Evolutionary conservation across 1,140 invertebrate species (phyloP).

Genomic region (Chymomyza costata): DNA sequence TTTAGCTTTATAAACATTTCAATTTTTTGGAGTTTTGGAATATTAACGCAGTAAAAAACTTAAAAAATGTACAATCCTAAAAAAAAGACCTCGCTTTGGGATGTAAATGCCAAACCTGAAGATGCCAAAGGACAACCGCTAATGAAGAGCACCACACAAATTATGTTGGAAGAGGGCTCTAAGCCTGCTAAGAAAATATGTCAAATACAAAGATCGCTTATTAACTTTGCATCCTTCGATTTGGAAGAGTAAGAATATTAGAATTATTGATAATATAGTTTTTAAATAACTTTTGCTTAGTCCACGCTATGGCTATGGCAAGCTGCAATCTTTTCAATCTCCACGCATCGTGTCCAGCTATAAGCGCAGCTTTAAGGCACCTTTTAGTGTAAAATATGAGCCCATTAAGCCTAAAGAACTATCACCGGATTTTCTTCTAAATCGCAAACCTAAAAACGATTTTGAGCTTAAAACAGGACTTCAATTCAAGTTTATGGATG

Average conservation of each 20-base stretch:
- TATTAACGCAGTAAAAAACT: too few relatives aligned
- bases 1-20: too few relatives aligned
- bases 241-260: slow-evolving; percentile 49
- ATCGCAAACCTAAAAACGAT: slow-evolving; percentile 52
- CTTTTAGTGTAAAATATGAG: slow-evolving; percentile 33
- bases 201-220: slow-evolving; percentile 31
- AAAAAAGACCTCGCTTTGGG: slow-evolving; percentile 41
- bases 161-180: slow-evolving; percentile 47
- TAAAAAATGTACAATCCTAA: too few relatives aligned
- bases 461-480: slow-evolving; percentile 44
- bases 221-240: slow-evolving; percentile 56
- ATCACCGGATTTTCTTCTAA: slow-evolving; percentile 42
- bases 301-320: slow-evolving; percentile 35
- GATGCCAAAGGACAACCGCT: too few relatives aligned
- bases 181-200: slow-evolving; percentile 20
- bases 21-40: too few relatives aligned
- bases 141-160: slow-evolving; percentile 45
- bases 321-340: too few relatives aligned
- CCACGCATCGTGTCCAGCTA: slow-evolving; percentile 37
- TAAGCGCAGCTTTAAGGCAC: slow-evolving; percentile 37
- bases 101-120: slow-evolving; percentile 18
- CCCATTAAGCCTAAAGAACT: slow-evolving; percentile 12
- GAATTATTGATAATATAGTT: background rate
- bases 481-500: slow-evolving; percentile 50
- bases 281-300: slow-evolving; percentile 3